Evolutionary conservation across 2,113 vertebrate genomes (phyloP).

Genomic region (Pygoscelis adeliae): DNA sequence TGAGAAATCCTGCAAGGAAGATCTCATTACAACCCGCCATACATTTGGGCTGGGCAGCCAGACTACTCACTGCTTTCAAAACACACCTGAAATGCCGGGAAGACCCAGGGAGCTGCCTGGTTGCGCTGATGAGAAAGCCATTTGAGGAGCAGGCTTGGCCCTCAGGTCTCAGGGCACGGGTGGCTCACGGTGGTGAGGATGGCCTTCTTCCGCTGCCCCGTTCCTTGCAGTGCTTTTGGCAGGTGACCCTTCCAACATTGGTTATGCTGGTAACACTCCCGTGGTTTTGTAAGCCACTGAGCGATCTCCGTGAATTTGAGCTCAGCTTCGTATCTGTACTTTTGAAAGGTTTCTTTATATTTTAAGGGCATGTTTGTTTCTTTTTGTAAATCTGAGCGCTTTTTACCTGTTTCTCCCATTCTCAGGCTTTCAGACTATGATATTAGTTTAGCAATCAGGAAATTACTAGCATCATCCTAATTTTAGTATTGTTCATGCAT

Average conservation of each 20-base stretch:
- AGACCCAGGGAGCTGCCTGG: neutral
- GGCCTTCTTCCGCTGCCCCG: neutral
- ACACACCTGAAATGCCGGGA: neutral
- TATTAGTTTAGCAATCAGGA: slow-evolving; percentile 25
- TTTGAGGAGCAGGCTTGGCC: neutral
- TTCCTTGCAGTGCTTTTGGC: neutral
- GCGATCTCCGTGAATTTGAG: neutral
- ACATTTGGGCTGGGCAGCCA: neutral
- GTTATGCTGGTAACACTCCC: neutral
- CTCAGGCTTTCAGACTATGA: neutral
- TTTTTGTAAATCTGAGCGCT: neutral
- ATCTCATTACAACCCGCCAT: neutral
- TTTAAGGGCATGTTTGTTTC: neutral
- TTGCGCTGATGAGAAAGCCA: fast-evolving
- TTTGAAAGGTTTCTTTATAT: neutral
- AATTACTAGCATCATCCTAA: slow-evolving; percentile 45
- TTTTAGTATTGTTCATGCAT: slow-evolving; percentile 48
- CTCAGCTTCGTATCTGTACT: neutral
- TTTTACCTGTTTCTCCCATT: neutral
- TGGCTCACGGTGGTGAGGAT: fast-evolving
- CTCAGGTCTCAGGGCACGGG: neutral
- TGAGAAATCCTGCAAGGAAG: neutral
- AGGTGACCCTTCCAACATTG: neutral
- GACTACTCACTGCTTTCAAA: neutral
- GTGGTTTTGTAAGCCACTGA: neutral